These are phyloP conservation scores for Piscicola geometra DNA, from an alignment of 2,888 invertebrate species.

Conservation along the genomic window DNA sequence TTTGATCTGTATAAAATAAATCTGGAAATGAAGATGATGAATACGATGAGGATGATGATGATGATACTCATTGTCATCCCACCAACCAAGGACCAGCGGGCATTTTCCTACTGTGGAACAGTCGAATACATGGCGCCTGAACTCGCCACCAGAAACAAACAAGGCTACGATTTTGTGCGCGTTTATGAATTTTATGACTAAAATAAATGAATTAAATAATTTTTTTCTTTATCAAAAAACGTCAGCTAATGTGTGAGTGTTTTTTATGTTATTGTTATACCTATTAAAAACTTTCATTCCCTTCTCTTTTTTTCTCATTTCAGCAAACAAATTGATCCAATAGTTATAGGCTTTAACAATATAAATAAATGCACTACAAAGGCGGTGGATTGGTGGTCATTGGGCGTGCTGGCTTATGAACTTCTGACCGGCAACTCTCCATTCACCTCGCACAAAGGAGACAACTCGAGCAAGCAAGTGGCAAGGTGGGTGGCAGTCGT, in stretches of 20 bases:
- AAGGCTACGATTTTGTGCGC: conserved; percentile 91
- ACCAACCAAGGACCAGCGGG: conserved; percentile 74
- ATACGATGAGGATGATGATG: too few species aligned
- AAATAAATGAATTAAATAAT: not conserved
- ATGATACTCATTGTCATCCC: conserved; percentile 14
- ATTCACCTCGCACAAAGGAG: conserved; percentile 89
- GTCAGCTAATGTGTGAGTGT: not conserved
- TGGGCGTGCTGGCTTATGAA: conserved; percentile 92
- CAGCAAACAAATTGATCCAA: too few species aligned
- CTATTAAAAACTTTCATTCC: not conserved
- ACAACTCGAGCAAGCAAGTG: conserved; percentile 89
- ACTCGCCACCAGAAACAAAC: conserved; percentile 71
- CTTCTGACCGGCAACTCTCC: conserved; percentile 92
- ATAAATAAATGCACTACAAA: conserved; percentile 54
- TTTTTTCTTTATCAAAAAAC: not conserved
- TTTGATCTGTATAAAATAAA: too few species aligned
- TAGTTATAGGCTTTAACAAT: too few species aligned
- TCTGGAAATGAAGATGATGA: too few species aligned
- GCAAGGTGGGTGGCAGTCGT: conserved; percentile 65
- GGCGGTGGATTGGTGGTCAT: conserved; percentile 99
- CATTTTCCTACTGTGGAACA: conserved; percentile 96
- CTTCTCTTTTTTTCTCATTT: too few species aligned
- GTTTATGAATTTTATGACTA: too few species aligned
- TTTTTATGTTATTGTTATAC: not conserved
- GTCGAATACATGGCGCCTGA: conserved; percentile 97